Conservation (phyloP, 2,888 invertebrate genomes). For the Pediacus dermestoides region DNA sequence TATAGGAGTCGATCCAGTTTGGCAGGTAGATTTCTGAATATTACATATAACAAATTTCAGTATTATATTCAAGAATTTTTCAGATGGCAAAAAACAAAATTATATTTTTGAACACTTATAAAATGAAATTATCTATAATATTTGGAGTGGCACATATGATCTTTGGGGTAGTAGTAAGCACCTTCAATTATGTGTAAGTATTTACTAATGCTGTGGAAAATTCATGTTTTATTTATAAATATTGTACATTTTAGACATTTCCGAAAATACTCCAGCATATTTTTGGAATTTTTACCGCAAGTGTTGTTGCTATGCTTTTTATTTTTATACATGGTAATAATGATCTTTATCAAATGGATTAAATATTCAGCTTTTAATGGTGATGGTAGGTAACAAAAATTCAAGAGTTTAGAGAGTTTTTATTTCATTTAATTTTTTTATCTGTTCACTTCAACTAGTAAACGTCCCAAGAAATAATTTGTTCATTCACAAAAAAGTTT, state of each 20-base stretch:
- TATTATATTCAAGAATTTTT: constrained; percentile 36
- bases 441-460: no score
- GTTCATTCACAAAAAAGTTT: no score
- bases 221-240: background rate
- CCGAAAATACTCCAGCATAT: constrained; percentile 61
- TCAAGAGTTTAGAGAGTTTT: background rate
- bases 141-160: constrained; percentile 93
- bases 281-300: constrained; percentile 89
- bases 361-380: constrained; percentile 50
- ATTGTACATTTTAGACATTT: constrained; percentile 57
- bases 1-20: constrained; percentile 71
- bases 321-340: constrained; percentile 87
- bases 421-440: background rate
- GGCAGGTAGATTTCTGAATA: constrained; percentile 53
- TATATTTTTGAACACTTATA: constrained; percentile 90
- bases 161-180: constrained; percentile 84
- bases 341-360: constrained; percentile 92
- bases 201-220: background rate
- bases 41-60: constrained; percentile 8
- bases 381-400: background rate
- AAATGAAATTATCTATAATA: constrained; percentile 94
- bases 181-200: constrained; percentile 69
- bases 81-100: constrained; percentile 77
- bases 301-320: constrained; percentile 80
- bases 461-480: no score